Evolutionary conservation across 2,113 vertebrate species (phyloP), one percentile per base, ranked within the genome.

Genomic region (Trochalopteron elliotii): DNA sequence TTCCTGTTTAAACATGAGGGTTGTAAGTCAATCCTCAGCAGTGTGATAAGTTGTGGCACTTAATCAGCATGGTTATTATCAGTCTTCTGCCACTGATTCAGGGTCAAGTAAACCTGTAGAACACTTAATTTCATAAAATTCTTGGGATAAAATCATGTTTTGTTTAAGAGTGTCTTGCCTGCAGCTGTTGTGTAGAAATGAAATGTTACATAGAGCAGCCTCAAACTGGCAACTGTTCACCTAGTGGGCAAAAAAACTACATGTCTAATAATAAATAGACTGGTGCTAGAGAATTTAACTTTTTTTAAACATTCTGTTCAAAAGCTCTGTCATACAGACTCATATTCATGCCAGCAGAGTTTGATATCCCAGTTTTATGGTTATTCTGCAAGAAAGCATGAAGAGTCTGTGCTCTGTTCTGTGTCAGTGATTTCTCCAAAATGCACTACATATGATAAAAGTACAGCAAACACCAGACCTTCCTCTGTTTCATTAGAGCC

Each of bases 321-420:
- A 37, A 80, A 81, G 23, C 15, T 25, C 22, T 77, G 47, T 59
- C 40, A 39, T 15, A 64, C 22, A 91, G 50, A 45, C 35, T 78
- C 17, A 12, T 15, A 28, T 33, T 79, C 27, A 6, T n/a, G 53
- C 45, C 55, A 86, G 42, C 60, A 78, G 55, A 61, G 76, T 64
- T 78, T 0, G 0, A 28, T 67, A 35, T 1, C 3, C 25, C 18
- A 63, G 8, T 30, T 80, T 57, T 42, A n/a, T 39, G 19, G 33
- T 57, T 63, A 53, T 39, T 85, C 10, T 77, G 50, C 30, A 80
- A 55, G 65, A 57, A 86, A 61, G 14, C 27, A 31, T 15, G 39
- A 69, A 50, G 59, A 42, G 39, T 74, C 90, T 64, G 37, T 81
- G n/a, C 57, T 71, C 15, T 93, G 37, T 33, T 74, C 21, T 37